These are phyloP conservation scores for Calameuta pallipes DNA, from an alignment of 2,888 invertebrate genomes.

Conservation along the genomic window DNA sequence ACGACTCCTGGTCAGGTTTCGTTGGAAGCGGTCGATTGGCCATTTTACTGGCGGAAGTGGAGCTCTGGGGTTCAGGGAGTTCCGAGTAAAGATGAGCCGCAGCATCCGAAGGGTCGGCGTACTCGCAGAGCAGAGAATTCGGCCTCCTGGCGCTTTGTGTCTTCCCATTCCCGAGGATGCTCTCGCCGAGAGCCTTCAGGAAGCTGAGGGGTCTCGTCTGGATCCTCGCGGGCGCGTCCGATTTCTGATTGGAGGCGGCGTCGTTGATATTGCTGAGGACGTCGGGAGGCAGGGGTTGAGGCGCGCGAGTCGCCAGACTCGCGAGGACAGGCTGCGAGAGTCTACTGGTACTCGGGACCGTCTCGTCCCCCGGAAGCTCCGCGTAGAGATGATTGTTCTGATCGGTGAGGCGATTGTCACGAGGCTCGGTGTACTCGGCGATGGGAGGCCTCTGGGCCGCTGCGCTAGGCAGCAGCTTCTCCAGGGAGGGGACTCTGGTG, in stretches of 20 bases:
- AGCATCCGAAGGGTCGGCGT: slow-evolving; percentile 71
- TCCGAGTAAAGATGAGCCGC: slow-evolving; percentile 70
- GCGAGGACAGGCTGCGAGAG: slow-evolving; percentile 53
- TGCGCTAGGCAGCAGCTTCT: slow-evolving; percentile 69
- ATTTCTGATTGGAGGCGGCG: slow-evolving; percentile 55
- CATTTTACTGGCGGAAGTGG: slow-evolving; percentile 70
- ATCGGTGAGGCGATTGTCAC: slow-evolving; percentile 57
- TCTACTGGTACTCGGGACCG: slow-evolving; percentile 64
- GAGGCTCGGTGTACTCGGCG: slow-evolving; percentile 68
- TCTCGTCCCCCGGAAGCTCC: slow-evolving; percentile 70
- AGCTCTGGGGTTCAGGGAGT: slow-evolving; percentile 65
- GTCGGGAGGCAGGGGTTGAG: slow-evolving; percentile 57
- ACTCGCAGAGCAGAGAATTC: slow-evolving; percentile 67
- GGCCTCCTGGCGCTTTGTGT: slow-evolving; percentile 50
- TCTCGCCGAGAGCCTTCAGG: slow-evolving; percentile 72
- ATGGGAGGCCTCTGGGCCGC: slow-evolving; percentile 50
- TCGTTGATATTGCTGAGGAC: slow-evolving; percentile 46
- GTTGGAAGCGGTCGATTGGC: slow-evolving; percentile 77
- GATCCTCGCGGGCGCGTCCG: slow-evolving; percentile 54
- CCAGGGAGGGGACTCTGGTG: slow-evolving; percentile 72
- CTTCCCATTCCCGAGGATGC: slow-evolving; percentile 57
- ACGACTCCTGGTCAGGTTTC: slow-evolving; percentile 69
- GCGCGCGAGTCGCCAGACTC: slow-evolving; percentile 50
- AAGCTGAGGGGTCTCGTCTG: slow-evolving; percentile 70
- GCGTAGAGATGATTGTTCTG: slow-evolving; percentile 71